A percentile compares a stretch with the other conserved stretches of the same genome.
Evolutionary conservation across 2,888 invertebrate species (phyloP).

Genomic region (Arenicola marina): DNA sequence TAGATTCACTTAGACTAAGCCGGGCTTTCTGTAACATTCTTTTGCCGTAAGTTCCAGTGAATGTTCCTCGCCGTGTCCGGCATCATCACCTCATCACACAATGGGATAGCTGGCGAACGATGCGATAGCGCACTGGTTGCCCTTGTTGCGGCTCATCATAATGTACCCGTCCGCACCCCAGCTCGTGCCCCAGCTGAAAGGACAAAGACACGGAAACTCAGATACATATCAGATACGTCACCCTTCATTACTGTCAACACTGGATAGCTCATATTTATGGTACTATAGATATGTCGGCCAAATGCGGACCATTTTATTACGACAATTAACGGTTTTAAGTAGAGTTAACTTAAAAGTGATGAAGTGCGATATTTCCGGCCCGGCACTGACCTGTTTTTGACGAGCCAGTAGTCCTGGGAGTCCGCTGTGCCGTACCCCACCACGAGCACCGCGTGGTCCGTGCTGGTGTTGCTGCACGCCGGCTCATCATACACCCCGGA

Average conservation of each 20-base stretch:
- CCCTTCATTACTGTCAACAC: too few species aligned
- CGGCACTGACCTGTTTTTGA: constrained; percentile 75
- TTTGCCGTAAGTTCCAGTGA: too few species aligned
- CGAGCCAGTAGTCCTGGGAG: constrained; percentile 79
- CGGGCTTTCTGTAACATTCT: too few species aligned
- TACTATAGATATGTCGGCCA: too few species aligned
- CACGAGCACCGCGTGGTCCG: constrained; percentile 84
- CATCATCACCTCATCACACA: constrained; percentile 66
- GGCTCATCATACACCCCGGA: constrained; percentile 75
- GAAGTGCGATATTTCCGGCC: too few species aligned
- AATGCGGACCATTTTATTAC: too few species aligned
- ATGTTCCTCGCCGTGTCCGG: too few species aligned
- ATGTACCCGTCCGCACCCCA: constrained; percentile 89
- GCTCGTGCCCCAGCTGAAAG: constrained; percentile 72
- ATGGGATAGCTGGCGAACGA: constrained; percentile 81
- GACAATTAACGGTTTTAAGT: too few species aligned
- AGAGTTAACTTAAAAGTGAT: too few species aligned
- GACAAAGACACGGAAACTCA: background rate
- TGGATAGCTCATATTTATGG: too few species aligned
- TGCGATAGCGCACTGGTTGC: constrained; percentile 88
- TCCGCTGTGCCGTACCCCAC: constrained; percentile 73
- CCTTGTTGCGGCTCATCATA: constrained; percentile 81
- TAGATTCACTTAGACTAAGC: background rate
- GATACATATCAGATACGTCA: too few species aligned
- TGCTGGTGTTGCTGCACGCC: constrained; percentile 74